Evolutionary conservation across 53 echinoderm and acorn worm species (phyloP).

Genomic region (Patiria pectinifera): DNA sequence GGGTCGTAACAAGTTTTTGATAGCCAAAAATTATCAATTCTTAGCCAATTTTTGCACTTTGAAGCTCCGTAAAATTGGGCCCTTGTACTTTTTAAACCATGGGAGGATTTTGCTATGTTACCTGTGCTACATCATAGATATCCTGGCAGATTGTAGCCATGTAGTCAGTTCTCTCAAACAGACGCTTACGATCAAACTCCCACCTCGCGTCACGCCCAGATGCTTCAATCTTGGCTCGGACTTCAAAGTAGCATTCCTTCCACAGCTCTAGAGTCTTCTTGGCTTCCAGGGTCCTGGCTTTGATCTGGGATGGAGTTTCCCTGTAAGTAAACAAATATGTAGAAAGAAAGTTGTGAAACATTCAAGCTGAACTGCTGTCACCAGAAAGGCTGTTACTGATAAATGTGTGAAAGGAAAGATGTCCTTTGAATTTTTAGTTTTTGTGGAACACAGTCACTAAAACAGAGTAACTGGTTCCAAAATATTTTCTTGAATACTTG

Average conservation of each 20-base stretch:
- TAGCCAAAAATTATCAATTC: too few relatives aligned
- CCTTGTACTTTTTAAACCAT: too few relatives aligned
- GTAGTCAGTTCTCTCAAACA: slow-evolving; percentile 99
- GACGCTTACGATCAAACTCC: slow-evolving; percentile 99
- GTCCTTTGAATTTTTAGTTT: too few relatives aligned
- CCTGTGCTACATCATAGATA: slow-evolving; percentile 98
- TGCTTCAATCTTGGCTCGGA: slow-evolving; percentile 97
- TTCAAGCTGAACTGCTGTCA: not conserved
- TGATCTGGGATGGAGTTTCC: slow-evolving; percentile 93
- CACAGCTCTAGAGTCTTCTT: slow-evolving; percentile 94
- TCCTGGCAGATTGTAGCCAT: slow-evolving; percentile 98
- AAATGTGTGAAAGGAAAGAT: too few relatives aligned
- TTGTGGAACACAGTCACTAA: too few relatives aligned
- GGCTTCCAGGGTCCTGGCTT: slow-evolving; percentile 91
- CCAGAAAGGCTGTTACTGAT: too few relatives aligned
- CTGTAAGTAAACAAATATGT: slow-evolving; percentile 33
- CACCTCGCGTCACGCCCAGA: slow-evolving; percentile 97
- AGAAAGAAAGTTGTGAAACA: not conserved
- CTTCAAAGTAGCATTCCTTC: slow-evolving; percentile 99
- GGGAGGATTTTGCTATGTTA: slow-evolving; percentile 11
- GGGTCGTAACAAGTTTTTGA: too few relatives aligned
- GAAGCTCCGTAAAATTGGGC: too few relatives aligned
- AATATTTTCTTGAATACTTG: too few relatives aligned
- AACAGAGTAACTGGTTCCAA: too few relatives aligned
- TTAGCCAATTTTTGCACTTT: too few relatives aligned